Percentiles rank a stretch among this genome's conserved stretches.
Evolutionary conservation across 2,797 vertebrate species (phyloP).

Genomic region (Borostomias antarcticus): DNA sequence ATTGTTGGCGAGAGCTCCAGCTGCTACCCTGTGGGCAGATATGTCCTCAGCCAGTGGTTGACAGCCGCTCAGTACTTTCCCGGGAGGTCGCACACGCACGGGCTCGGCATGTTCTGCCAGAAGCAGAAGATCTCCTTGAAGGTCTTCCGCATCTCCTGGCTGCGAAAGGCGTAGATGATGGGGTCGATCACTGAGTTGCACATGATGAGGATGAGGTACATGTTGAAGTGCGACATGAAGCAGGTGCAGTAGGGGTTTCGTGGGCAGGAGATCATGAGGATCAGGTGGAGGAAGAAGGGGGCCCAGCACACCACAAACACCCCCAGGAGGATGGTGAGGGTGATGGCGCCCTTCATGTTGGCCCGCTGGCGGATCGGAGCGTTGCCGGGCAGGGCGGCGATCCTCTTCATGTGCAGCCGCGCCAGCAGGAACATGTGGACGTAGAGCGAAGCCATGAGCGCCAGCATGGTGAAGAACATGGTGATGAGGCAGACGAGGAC

Average conservation of each 20-base stretch:
- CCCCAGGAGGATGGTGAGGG: slow-evolving; percentile 91
- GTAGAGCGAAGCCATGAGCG: slow-evolving; percentile 93
- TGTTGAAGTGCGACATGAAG: slow-evolving; percentile 97
- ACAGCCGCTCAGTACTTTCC: slow-evolving; percentile 64
- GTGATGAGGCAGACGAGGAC: slow-evolving; percentile 93
- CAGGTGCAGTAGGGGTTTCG: slow-evolving; percentile 94
- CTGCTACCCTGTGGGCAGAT: not conserved
- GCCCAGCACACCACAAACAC: slow-evolving; percentile 97
- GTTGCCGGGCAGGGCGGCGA: slow-evolving; percentile 86
- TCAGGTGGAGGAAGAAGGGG: slow-evolving; percentile 92
- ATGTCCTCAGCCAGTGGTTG: not conserved
- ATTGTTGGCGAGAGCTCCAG: not conserved
- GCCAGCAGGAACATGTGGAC: slow-evolving; percentile 97
- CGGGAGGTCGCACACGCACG: slow-evolving; percentile 77
- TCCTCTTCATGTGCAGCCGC: slow-evolving; percentile 89
- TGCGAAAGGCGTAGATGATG: slow-evolving; percentile 95
- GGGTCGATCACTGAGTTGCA: slow-evolving; percentile 95
- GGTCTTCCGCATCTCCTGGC: slow-evolving; percentile 94
- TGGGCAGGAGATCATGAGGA: slow-evolving; percentile 94
- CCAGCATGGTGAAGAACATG: slow-evolving; percentile 95
- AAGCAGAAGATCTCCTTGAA: slow-evolving; percentile 94
- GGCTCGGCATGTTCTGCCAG: slow-evolving; percentile 74
- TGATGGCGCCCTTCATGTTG: slow-evolving; percentile 95
- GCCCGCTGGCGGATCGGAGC: slow-evolving; percentile 84
- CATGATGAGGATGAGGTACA: slow-evolving; percentile 97